phyloP scores from a whole-genome alignment of 1,140 invertebrate species.

The Chrysopa pallens region DNA sequence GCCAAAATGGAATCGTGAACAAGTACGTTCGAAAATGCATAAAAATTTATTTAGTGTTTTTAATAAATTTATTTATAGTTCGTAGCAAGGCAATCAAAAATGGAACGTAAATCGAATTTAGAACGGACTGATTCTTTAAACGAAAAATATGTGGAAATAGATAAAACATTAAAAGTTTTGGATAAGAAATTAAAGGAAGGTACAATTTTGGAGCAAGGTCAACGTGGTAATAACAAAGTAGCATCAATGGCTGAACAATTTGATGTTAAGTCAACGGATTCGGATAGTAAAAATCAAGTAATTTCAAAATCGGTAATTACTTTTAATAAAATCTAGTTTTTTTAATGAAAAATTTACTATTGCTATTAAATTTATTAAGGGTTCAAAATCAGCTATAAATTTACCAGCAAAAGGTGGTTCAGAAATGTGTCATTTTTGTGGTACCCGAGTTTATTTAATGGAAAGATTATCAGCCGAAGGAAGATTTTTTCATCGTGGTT shows the following conservation, averaged over 20 bases:
- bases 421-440: conserved; percentile 74
- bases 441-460: conserved; percentile 74
- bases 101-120: conserved; percentile 38
- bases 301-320: conserved; percentile 43
- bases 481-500: conserved; percentile 70
- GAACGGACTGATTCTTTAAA: conserved; percentile 27
- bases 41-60: conserved; percentile 1
- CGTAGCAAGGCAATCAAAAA: conserved; percentile 58
- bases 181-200: conserved; percentile 69
- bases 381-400: conserved; percentile 19
- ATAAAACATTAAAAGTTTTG: conserved; percentile 59
- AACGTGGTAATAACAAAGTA: conserved; percentile 65
- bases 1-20: conserved; percentile 77
- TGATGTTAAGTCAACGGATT: conserved; percentile 39
- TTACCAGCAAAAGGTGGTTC: conserved; percentile 45
- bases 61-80: conserved; percentile 37
- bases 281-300: conserved; percentile 26
- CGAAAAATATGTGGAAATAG: conserved; percentile 54
- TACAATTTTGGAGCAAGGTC: conserved; percentile 40
- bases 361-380: conserved; percentile 8
- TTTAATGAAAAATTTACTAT: background rate
- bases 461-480: conserved; percentile 73
- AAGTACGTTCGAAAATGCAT: conserved; percentile 23
- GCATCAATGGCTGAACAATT: conserved; percentile 70
- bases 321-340: background rate